Percentiles rank a stretch among this genome's conserved stretches.
phyloP scores from a whole-genome alignment of 2,797 vertebrate genomes.

The Tolypeutes matacus region DNA sequence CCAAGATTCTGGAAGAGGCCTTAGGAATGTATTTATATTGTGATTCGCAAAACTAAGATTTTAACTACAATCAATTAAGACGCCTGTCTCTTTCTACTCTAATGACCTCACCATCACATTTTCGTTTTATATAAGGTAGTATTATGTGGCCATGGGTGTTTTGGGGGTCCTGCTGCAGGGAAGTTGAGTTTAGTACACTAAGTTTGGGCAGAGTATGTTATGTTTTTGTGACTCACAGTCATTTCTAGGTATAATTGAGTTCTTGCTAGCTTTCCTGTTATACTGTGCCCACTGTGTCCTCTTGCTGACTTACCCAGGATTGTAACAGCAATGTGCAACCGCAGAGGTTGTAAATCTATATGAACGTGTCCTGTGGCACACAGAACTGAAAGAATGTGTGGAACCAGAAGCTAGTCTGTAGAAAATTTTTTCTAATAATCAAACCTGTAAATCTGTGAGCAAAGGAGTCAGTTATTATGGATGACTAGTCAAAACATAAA shows the following conservation, averaged over 20 bases:
- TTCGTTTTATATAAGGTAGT: neutral
- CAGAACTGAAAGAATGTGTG: neutral
- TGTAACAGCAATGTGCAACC: neutral
- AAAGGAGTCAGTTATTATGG: neutral
- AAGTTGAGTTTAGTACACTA: neutral
- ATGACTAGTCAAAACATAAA: neutral
- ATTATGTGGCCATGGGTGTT: neutral
- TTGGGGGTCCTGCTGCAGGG: neutral
- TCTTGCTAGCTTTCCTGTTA: neutral
- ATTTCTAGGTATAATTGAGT: neutral
- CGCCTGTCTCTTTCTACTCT: neutral
- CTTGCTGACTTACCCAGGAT: neutral
- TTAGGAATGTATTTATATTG: neutral
- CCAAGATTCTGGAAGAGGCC: neutral
- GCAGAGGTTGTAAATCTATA: neutral
- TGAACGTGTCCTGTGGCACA: neutral
- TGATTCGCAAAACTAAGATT: neutral
- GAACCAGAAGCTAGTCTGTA: neutral
- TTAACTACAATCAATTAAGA: neutral
- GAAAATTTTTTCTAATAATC: neutral
- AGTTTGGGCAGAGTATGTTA: neutral
- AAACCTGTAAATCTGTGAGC: neutral
- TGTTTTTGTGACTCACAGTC: neutral
- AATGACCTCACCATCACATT: neutral
- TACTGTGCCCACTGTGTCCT: fast-evolving